Conservation (phyloP, 2,113 vertebrate genomes). For the Kryptolebias marmoratus region DNA sequence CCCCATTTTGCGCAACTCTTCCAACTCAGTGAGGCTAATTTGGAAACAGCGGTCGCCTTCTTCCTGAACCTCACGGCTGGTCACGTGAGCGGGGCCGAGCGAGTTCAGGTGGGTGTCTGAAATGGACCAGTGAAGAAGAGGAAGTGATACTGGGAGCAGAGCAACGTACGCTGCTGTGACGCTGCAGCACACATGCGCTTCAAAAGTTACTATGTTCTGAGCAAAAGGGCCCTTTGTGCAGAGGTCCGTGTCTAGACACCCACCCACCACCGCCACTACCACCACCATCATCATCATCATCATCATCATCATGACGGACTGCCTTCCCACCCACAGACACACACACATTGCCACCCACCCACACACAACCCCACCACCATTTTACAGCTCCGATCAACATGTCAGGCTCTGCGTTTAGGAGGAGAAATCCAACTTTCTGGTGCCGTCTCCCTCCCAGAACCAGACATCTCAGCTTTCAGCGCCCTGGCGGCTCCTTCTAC, state of each 20-base stretch:
- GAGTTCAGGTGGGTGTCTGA: slow-evolving; percentile 19
- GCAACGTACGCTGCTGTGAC: slow-evolving; percentile 16
- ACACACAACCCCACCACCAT: slow-evolving; percentile 34
- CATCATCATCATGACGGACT: not conserved
- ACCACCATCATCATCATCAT: too few relatives aligned
- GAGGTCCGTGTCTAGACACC: slow-evolving; percentile 59
- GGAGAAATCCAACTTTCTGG: slow-evolving; percentile 48
- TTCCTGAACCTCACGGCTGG: not conserved
- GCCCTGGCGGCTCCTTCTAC: slow-evolving; percentile 54
- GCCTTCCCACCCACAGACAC: slow-evolving; percentile 24
- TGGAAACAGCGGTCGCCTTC: slow-evolving; percentile 28
- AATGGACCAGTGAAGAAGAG: slow-evolving; percentile 36
- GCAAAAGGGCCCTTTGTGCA: slow-evolving; percentile 35
- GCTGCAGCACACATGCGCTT: slow-evolving; percentile 9
- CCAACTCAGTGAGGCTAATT: not conserved
- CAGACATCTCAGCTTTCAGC: slow-evolving; percentile 67
- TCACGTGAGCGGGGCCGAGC: slow-evolving; percentile 32
- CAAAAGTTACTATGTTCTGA: slow-evolving; percentile 26
- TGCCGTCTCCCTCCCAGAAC: slow-evolving; percentile 37
- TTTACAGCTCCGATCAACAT: slow-evolving; percentile 50
- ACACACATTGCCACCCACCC: slow-evolving; percentile 23
- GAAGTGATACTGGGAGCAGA: slow-evolving; percentile 57
- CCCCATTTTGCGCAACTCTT: slow-evolving; percentile 8
- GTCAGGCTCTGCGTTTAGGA: slow-evolving; percentile 7
- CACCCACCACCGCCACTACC: slow-evolving; percentile 2